Conservation (phyloP, 2,888 invertebrate genomes). For the Pollenia amentaria region DNA sequence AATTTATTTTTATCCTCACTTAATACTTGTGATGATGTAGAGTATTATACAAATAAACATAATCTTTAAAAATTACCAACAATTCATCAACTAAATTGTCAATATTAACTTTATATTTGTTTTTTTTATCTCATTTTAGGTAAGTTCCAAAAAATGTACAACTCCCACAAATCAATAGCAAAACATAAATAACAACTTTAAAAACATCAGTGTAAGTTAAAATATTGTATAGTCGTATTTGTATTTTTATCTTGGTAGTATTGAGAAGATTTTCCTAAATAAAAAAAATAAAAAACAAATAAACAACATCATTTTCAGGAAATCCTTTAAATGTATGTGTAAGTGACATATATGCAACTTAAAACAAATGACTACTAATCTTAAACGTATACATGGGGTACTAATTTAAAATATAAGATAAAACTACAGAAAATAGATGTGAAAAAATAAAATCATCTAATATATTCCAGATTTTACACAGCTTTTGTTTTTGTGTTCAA, state of each 20-base stretch:
- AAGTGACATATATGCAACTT: slow-evolving; percentile 38
- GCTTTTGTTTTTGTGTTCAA: neutral
- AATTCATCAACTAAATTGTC: neutral
- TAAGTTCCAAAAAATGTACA: slow-evolving; percentile 39
- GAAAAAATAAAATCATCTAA: slow-evolving; percentile 6
- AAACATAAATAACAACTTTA: neutral
- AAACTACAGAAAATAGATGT: neutral
- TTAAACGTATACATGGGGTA: slow-evolving; percentile 19
- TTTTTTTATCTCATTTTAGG: slow-evolving; percentile 54
- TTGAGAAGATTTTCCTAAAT: neutral
- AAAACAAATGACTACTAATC: slow-evolving; percentile 53
- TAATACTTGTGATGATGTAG: no score
- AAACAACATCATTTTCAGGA: slow-evolving; percentile 9
- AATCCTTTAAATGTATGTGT: slow-evolving; percentile 11
- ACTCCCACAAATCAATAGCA: neutral
- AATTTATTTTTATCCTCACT: neutral
- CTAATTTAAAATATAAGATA: slow-evolving; percentile 45
- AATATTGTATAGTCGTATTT: neutral
- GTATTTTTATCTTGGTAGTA: neutral
- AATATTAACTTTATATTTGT: slow-evolving; percentile 5
- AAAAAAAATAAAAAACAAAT: neutral
- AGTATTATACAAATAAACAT: no score
- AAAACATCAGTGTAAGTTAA: slow-evolving; percentile 28
- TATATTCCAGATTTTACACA: neutral
- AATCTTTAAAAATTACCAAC: neutral